These are phyloP conservation scores for Troides oblongomaculatus DNA, from an alignment of 2,888 invertebrate species.

Conservation along the genomic window DNA sequence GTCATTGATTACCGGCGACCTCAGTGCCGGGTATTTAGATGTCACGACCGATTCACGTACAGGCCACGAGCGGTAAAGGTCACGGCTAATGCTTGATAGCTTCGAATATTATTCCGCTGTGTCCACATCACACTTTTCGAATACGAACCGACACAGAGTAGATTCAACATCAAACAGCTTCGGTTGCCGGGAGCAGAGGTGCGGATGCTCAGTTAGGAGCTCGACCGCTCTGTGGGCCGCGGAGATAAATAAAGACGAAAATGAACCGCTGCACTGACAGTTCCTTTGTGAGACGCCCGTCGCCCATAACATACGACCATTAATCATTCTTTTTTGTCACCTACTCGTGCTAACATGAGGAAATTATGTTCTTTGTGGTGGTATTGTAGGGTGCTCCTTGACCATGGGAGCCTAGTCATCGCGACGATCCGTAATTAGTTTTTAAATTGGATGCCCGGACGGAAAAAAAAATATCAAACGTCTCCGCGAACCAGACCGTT, in stretches of 20 bases:
- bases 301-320: slow-evolving; percentile 56
- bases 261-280: slow-evolving; percentile 47
- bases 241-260: slow-evolving; percentile 24
- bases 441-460: slow-evolving; percentile 68
- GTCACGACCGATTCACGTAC: slow-evolving; percentile 66
- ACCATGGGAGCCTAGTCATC: slow-evolving; percentile 70
- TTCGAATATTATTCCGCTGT: slow-evolving; percentile 47
- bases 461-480: slow-evolving; percentile 64
- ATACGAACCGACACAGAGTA: slow-evolving; percentile 28
- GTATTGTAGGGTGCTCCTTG: slow-evolving; percentile 63
- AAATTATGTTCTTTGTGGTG: slow-evolving; percentile 70
- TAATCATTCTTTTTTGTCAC: slow-evolving; percentile 77
- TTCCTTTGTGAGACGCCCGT: slow-evolving; percentile 59
- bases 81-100: slow-evolving; percentile 59
- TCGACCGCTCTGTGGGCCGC: slow-evolving; percentile 16
- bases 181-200: slow-evolving; percentile 5
- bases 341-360: slow-evolving; percentile 67
- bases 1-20: slow-evolving; percentile 70
- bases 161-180: slow-evolving; percentile 1
- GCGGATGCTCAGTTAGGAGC: slow-evolving; percentile 13
- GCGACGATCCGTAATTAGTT: slow-evolving; percentile 71
- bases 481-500: slow-evolving; percentile 60
- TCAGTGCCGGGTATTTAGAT: slow-evolving; percentile 69
- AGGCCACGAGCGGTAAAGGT: slow-evolving; percentile 70
- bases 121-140: slow-evolving; percentile 44